Conservation (phyloP, 2,888 invertebrate species). For the Tenodera sinensis region DNA sequence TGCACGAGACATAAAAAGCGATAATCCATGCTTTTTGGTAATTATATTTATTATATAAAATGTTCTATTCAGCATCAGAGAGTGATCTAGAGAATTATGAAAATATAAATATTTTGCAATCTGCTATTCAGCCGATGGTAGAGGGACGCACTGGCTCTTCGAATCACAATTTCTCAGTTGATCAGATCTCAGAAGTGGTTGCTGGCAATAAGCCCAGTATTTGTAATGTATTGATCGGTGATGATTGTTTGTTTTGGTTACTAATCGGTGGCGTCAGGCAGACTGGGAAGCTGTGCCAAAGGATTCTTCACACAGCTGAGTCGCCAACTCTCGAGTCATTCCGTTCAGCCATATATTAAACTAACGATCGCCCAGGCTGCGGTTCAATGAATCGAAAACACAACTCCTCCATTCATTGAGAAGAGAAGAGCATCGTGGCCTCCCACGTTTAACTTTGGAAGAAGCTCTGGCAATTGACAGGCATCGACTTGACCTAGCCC, state of each 20-base stretch:
- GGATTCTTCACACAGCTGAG: neutral
- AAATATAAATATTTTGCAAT: too few species aligned
- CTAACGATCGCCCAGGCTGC: neutral
- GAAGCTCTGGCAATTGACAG: neutral
- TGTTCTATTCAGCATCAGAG: too few species aligned
- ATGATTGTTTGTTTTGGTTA: neutral
- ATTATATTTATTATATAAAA: too few species aligned
- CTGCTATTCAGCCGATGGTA: too few species aligned
- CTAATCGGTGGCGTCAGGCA: neutral
- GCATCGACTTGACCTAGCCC: neutral
- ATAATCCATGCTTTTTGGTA: too few species aligned
- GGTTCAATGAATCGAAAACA: conserved; percentile 4
- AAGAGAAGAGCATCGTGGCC: neutral
- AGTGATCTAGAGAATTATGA: too few species aligned
- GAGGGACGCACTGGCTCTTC: too few species aligned
- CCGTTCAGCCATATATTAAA: neutral
- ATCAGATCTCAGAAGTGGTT: too few species aligned
- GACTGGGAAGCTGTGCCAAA: neutral
- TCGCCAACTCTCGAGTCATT: neutral
- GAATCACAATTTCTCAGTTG: too few species aligned
- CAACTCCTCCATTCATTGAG: neutral
- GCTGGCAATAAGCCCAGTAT: neutral
- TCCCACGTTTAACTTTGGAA: neutral
- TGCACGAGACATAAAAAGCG: too few species aligned
- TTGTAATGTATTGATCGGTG: neutral